Conservation (phyloP, 2,797 vertebrate genomes). For the Ctenosaura bakeri region DNA sequence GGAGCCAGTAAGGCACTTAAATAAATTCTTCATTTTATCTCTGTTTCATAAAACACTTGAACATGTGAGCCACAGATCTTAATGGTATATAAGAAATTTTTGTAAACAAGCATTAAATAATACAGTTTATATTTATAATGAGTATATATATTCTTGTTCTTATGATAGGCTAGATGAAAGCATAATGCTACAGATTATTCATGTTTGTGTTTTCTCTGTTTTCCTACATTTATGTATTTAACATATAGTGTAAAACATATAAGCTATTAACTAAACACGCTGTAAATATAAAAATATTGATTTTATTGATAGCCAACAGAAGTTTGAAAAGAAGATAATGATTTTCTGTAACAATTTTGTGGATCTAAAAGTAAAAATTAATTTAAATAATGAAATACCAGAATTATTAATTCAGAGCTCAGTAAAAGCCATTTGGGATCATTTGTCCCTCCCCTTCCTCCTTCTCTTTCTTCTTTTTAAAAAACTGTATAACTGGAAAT, state of each 20-base stretch:
- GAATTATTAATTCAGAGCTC: background rate
- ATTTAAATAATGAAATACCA: constrained; percentile 14
- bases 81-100: constrained; percentile 14
- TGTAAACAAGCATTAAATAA: accelerated
- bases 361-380: background rate
- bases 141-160: background rate
- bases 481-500: background rate
- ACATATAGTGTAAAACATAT: background rate
- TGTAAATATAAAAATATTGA: background rate
- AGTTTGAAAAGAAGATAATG: accelerated
- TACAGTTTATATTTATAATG: background rate
- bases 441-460: background rate
- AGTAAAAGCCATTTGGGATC: background rate
- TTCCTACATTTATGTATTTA: constrained; percentile 21
- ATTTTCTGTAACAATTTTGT: background rate
- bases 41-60: constrained; percentile 6
- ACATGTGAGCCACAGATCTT: background rate
- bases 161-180: background rate
- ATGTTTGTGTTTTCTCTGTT: constrained; percentile 49
- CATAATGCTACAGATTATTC: constrained; percentile 52
- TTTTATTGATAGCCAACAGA: background rate
- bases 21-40: background rate
- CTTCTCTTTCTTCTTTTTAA: constrained; percentile 9
- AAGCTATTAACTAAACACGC: constrained; percentile 32
- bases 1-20: background rate